Conservation (phyloP, 2,888 invertebrate genomes). For the Chamaedrilus cognettii region DNA sequence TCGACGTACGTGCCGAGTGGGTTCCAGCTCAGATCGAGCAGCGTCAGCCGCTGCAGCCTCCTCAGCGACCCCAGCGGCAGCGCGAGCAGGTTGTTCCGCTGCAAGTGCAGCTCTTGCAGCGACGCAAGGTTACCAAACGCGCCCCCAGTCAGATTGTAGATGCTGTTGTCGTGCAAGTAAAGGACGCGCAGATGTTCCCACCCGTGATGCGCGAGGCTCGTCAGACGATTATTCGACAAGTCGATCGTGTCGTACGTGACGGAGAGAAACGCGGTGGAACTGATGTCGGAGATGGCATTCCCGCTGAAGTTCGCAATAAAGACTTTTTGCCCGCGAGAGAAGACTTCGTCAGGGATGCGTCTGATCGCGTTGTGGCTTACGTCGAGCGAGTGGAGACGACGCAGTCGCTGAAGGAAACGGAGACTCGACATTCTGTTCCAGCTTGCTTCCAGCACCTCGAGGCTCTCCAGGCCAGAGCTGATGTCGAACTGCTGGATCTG, state of each 20-base stretch:
- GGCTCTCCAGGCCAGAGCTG: constrained; percentile 31
- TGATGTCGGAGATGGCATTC: constrained; percentile 44
- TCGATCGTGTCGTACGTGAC: constrained; percentile 44
- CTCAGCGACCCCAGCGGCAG: constrained; percentile 39
- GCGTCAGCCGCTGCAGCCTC: constrained; percentile 37
- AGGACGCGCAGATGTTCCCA: constrained; percentile 43
- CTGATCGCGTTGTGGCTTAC: constrained; percentile 33
- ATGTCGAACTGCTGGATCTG: constrained; percentile 25
- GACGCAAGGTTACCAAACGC: constrained; percentile 16
- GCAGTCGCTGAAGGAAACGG: constrained; percentile 28
- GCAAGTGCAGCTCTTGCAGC: constrained; percentile 37
- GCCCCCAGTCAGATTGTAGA: constrained; percentile 31
- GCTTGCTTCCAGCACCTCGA: constrained; percentile 28
- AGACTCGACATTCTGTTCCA: constrained; percentile 34
- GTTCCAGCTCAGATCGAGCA: constrained; percentile 42
- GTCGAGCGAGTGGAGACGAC: constrained; percentile 37
- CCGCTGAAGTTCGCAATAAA: constrained; percentile 44
- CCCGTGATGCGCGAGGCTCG: constrained; percentile 41
- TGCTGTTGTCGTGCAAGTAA: constrained; percentile 43
- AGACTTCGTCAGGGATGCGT: constrained; percentile 43
- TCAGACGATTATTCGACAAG: constrained; percentile 47
- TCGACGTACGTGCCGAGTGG: constrained; percentile 32
- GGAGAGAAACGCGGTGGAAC: constrained; percentile 45
- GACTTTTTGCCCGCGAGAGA: constrained; percentile 36
- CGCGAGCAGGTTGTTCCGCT: constrained; percentile 42